Conservation (phyloP, 1,140 invertebrate genomes). For the Sitodiplosis mosellana region DNA sequence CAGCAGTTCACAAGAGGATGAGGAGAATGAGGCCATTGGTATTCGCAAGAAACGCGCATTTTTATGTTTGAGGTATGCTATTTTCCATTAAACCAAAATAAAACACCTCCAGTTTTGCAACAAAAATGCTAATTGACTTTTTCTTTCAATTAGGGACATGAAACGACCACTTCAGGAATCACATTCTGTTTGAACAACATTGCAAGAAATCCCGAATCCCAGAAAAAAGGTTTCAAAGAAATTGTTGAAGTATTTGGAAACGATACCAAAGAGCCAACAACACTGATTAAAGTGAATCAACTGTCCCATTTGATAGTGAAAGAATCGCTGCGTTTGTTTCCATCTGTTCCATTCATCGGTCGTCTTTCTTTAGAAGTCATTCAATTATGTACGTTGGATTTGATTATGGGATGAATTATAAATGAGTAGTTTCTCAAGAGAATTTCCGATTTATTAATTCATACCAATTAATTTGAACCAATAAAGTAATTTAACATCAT, state of each 20-base stretch:
- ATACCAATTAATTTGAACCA: no score
- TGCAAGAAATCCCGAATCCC: conserved; percentile 32
- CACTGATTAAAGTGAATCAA: conserved; percentile 30
- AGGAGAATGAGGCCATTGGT: conserved; percentile 14
- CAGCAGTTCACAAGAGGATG: neutral
- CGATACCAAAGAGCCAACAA: conserved; percentile 22
- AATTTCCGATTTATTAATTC: no score
- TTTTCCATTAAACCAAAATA: neutral
- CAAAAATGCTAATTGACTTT: conserved; percentile 22
- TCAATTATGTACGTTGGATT: conserved; percentile 15
- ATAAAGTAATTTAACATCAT: no score
- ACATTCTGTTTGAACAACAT: conserved; percentile 34
- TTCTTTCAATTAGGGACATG: conserved; percentile 53
- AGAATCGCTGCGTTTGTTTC: conserved; percentile 38
- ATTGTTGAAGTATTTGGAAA: conserved; percentile 26
- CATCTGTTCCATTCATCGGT: conserved; percentile 41
- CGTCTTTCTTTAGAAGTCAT: conserved; percentile 32
- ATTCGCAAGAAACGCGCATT: conserved; percentile 32
- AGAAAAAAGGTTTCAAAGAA: conserved; percentile 39
- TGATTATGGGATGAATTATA: no score
- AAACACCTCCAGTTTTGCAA: neutral
- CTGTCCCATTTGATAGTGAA: conserved; percentile 46
- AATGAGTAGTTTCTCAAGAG: no score
- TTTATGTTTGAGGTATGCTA: conserved; percentile 20
- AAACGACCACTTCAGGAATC: conserved; percentile 43